Conservation (phyloP, 2,797 vertebrate species). For the Paramormyrops hopkinsi region DNA sequence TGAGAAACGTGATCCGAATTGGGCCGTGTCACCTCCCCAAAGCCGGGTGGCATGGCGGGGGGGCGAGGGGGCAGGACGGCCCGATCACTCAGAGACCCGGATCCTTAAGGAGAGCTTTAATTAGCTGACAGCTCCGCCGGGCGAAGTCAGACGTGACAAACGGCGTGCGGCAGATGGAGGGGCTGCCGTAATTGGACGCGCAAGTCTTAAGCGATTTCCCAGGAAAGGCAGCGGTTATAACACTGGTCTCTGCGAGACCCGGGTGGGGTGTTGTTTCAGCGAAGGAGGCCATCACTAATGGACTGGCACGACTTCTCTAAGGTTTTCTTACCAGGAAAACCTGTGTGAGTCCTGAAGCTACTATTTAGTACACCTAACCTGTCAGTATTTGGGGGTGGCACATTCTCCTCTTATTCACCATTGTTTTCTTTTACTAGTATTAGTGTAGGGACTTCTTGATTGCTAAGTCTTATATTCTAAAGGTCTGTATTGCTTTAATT, state of each 20-base stretch:
- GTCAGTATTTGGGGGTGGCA: neutral
- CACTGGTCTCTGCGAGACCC: neutral
- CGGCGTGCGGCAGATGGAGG: neutral
- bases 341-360: neutral
- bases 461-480: neutral
- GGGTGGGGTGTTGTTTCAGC: neutral
- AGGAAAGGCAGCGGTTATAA: neutral
- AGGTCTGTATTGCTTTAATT: neutral
- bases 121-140: neutral
- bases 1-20: neutral
- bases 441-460: neutral
- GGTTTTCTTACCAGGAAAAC: neutral
- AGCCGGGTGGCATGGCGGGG: neutral
- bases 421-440: neutral
- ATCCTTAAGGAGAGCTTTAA: neutral
- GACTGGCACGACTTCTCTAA: neutral
- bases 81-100: neutral
- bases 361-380: neutral
- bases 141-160: neutral
- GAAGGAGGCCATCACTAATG: neutral
- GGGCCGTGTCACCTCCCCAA: neutral
- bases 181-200: neutral
- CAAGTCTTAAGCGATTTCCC: neutral
- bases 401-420: neutral
- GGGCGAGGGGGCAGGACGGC: neutral